Evolutionary conservation across 2,113 vertebrate genomes (phyloP).

Genomic region (Cebus imitator): DNA sequence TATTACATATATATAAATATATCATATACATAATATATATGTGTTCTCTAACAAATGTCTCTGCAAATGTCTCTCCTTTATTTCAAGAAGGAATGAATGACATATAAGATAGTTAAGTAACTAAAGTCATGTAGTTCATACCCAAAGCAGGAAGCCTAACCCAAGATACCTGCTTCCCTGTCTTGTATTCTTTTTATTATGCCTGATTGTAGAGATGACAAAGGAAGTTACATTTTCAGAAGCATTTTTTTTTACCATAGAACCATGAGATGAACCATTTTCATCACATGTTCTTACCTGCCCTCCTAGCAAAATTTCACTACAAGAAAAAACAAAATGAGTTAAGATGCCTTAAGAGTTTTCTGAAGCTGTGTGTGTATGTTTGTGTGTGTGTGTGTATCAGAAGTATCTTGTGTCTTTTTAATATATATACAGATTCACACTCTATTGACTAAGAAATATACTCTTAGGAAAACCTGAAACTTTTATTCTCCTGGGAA

Average conservation of each 20-base stretch:
- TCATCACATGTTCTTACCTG: not conserved
- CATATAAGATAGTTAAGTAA: not conserved
- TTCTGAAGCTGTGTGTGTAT: not conserved
- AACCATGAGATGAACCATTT: not conserved
- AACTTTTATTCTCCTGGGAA: not conserved
- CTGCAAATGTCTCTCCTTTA: not conserved
- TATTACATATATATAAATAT: no score
- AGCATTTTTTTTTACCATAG: not conserved
- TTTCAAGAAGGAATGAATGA: not conserved
- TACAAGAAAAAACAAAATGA: not conserved
- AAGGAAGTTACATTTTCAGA: not conserved
- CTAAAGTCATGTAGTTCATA: not conserved
- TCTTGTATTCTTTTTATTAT: not conserved
- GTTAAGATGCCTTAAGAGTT: not conserved
- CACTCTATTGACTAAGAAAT: not conserved
- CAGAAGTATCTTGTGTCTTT: not conserved
- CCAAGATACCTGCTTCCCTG: not conserved
- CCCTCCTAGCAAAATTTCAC: not conserved
- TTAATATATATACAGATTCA: not conserved
- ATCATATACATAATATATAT: no score
- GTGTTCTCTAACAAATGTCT: not conserved
- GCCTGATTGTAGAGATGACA: not conserved
- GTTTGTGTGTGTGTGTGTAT: not conserved
- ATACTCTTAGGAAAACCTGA: not conserved
- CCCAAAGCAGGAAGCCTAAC: not conserved